Conservation (phyloP, 2,888 invertebrate genomes). For the Cheilosia urbana region DNA sequence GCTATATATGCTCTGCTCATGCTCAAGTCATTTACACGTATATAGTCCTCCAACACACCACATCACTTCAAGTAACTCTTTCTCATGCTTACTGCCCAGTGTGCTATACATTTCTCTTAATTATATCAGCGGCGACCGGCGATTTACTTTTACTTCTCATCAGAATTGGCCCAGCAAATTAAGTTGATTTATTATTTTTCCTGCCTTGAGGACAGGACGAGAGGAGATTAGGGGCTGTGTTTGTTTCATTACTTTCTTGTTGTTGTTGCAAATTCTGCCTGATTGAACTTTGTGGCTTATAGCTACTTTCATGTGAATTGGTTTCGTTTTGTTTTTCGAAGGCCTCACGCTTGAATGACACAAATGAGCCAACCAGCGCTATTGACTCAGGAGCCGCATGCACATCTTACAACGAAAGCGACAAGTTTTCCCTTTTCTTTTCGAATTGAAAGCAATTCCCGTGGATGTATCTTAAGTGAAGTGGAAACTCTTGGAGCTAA, state of each 20-base stretch:
- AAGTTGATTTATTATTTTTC: constrained; percentile 37
- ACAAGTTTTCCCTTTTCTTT: background rate
- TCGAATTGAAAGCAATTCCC: background rate
- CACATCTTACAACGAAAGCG: constrained; percentile 1
- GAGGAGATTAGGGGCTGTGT: background rate
- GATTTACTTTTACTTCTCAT: constrained; percentile 17
- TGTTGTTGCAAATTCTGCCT: constrained; percentile 32
- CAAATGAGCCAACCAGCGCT: background rate
- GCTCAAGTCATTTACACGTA: constrained; percentile 27
- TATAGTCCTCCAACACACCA: background rate
- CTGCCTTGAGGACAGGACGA: constrained; percentile 3
- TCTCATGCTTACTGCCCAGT: background rate
- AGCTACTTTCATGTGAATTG: background rate
- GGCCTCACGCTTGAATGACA: background rate
- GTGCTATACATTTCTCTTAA: constrained; percentile 37
- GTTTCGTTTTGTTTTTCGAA: background rate
- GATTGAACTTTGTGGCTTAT: constrained; percentile 2
- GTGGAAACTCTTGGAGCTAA: background rate
- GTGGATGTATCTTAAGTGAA: background rate
- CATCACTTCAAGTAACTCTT: constrained; percentile 14
- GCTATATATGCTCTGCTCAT: constrained; percentile 36
- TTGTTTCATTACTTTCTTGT: constrained; percentile 14
- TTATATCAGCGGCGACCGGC: constrained; percentile 11
- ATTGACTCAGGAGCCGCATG: background rate
- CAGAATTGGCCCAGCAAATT: constrained; percentile 22